Base-by-base conservation (phyloP, 2,797 vertebrate species). In the Oreonectes daqikongensis region DNA sequence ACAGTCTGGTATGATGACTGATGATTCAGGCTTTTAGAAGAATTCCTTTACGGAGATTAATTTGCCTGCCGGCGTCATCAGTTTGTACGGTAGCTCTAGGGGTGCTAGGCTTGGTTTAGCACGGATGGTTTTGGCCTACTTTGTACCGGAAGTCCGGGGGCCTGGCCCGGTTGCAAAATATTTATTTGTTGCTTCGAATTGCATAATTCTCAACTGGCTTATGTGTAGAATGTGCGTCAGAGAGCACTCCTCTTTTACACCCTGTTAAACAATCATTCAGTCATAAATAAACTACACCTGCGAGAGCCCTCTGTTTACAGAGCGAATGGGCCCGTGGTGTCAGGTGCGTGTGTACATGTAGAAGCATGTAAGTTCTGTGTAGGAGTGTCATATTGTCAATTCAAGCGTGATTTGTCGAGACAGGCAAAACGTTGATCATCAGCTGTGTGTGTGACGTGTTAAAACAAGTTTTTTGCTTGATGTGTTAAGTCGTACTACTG, bases 181-280 rank as follows among this genome's bases (percentile, higher is more conserved):
- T n/a, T 32, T 81, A 78, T 75, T 77, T 78, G 8, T 35, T 80
- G 70, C 50, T 40, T 74, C 77, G 50, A 52, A 65, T 92, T 91
- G 89, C 77, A 69, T 89, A 87, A 93, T 83, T 67, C 57, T 65
- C 38, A 30, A 8, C 40, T 22, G 69, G 53, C 44, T 65, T 28
- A 72, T 46, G 53, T 77, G 61, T 66, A 77, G 79, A 52, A 66
- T 40, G 52, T 92, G 91, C 89, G 89, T 92, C 92, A 91, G 63
- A 71, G 81, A 85, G 84, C 86, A 79, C 87, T 88, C 87, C 86
- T 86, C 83, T 88, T 80, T 64, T 70, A 68, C 79, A 77, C 69
- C 75, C 64, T 69, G 57, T 60, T 76, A 26, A 72, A 76, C 68
- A 76, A 80, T 42, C 68, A 70, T 18, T 74, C 77, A 26, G 40